Conservation (phyloP, 2,113 vertebrate species). For the Sus scrofa region DNA sequence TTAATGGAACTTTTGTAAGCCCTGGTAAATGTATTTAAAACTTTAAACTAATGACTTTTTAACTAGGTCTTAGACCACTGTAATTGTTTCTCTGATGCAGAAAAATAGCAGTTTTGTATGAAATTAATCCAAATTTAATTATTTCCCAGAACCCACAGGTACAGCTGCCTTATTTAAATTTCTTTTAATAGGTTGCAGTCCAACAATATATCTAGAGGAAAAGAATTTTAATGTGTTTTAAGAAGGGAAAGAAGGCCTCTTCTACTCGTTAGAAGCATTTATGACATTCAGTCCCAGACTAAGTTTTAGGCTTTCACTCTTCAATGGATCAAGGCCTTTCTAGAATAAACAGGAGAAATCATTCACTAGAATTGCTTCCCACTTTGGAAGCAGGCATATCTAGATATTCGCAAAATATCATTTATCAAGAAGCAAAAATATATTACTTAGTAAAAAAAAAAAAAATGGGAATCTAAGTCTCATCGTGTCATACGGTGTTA, state of each 20-base stretch:
- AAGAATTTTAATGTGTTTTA: constrained; percentile 18
- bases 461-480: neutral
- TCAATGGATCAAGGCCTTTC: neutral
- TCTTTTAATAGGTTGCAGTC: neutral
- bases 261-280: neutral
- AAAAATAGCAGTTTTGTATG: neutral
- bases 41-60: neutral
- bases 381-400: neutral
- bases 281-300: neutral
- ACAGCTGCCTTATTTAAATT: neutral
- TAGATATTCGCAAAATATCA: neutral
- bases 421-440: constrained; percentile 17
- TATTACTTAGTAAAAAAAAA: neutral
- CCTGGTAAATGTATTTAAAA: neutral
- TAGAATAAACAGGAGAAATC: constrained; percentile 13
- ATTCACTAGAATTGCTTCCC: neutral
- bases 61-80: neutral
- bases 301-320: neutral
- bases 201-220: neutral
- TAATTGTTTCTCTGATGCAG: neutral
- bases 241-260: neutral
- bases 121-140: constrained; percentile 21
- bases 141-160: neutral
- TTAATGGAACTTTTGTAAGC: constrained; percentile 11
- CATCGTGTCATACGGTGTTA: neutral